phyloP scores from a whole-genome alignment of 2,113 vertebrate species.

The Scalopus aquaticus region DNA sequence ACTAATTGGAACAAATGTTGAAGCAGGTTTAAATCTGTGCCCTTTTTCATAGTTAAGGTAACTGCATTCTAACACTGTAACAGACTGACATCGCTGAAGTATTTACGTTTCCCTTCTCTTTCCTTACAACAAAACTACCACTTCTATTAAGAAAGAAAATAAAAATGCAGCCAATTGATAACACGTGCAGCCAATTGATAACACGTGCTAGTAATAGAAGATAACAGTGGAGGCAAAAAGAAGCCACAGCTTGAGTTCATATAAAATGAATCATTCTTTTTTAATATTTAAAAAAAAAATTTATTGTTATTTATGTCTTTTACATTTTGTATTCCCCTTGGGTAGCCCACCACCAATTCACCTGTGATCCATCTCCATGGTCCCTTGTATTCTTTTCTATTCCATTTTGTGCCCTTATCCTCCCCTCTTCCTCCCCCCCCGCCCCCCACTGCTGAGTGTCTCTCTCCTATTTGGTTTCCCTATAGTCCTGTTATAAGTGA shows the following conservation, averaged over 20 bases:
- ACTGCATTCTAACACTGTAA: neutral
- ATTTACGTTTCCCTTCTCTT: neutral
- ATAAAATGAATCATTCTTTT: too few relatives aligned
- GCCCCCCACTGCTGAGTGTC: too few relatives aligned
- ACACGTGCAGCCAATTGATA: neutral
- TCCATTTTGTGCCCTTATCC: too few relatives aligned
- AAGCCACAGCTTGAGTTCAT: neutral
- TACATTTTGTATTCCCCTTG: too few relatives aligned
- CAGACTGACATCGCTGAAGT: neutral
- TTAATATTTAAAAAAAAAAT: too few relatives aligned
- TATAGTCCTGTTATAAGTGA: too few relatives aligned
- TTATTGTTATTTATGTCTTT: too few relatives aligned
- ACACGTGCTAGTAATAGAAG: neutral
- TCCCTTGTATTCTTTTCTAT: too few relatives aligned
- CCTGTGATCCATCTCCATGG: too few relatives aligned
- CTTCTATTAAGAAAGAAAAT: constrained; percentile 14
- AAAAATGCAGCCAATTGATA: neutral
- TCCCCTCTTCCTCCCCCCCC: too few relatives aligned
- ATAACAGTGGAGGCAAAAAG: neutral
- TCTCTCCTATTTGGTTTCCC: too few relatives aligned
- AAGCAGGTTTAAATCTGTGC: neutral
- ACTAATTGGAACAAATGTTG: neutral
- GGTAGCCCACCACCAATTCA: too few relatives aligned
- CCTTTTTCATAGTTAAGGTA: neutral
- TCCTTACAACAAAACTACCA: neutral